phyloP scores from a whole-genome alignment of 1,140 invertebrate species.

The Pachyrhynchus sulphureomaculatus region DNA sequence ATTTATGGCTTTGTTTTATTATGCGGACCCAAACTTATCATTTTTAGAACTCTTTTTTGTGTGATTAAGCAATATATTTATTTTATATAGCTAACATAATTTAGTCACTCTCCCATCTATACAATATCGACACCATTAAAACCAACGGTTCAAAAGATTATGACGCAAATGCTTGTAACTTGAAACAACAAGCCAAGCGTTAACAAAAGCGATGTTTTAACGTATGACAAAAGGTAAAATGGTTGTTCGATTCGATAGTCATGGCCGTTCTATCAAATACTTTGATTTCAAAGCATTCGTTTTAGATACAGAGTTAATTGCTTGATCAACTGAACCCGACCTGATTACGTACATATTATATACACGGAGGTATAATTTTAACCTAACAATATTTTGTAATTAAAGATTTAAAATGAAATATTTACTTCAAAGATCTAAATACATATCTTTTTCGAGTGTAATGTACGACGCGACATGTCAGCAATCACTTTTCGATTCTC shows the following conservation, averaged over 20 bases:
- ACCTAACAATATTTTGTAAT: background rate
- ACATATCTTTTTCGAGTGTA: no score
- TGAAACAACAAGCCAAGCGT: constrained; percentile 1
- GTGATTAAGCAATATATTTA: no score
- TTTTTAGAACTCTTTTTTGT: no score
- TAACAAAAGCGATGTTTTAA: constrained; percentile 28
- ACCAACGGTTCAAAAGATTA: background rate
- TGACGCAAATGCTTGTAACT: background rate
- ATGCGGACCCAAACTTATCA: no score
- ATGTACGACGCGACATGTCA: no score
- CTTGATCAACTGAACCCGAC: constrained; percentile 1
- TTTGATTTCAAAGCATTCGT: constrained; percentile 14
- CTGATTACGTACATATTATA: background rate
- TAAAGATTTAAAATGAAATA: no score
- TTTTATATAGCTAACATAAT: no score
- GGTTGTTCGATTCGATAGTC: background rate
- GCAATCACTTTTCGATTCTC: no score
- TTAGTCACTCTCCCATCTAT: no score
- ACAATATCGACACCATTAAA: no score
- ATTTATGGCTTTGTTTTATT: no score
- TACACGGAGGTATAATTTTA: background rate
- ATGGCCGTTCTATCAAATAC: constrained; percentile 5
- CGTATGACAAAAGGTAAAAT: constrained; percentile 27
- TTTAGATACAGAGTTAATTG: background rate
- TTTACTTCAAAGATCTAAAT: no score